phyloP scores from a whole-genome alignment of 2,113 vertebrate genomes.

The Rattus norvegicus region GRCr8 NC_086029.1:48350001-48350500 shows the following conservation, averaged over 20 bases:
- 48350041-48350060: too few species aligned
- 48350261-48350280: background rate
- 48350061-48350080: too few species aligned
- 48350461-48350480: background rate
- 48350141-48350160: background rate
- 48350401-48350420: constrained; percentile 44
- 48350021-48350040: too few species aligned
- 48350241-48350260: too few species aligned
- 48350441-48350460: constrained; percentile 1
- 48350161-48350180: accelerated
- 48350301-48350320: background rate
- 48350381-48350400: constrained; percentile 56
- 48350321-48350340: background rate
- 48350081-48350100: too few species aligned
- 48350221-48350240: background rate
- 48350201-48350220: background rate
- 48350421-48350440: constrained; percentile 33
- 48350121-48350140: accelerated
- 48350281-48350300: too few species aligned
- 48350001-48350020: too few species aligned
- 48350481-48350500: background rate
- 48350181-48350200: background rate
- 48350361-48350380: background rate
- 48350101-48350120: background rate
- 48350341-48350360: constrained; percentile 40